Percentiles rank a stretch among this genome's conserved stretches.
Conservation (phyloP, 2,888 invertebrate species). For the Nycteola revayana region DNA sequence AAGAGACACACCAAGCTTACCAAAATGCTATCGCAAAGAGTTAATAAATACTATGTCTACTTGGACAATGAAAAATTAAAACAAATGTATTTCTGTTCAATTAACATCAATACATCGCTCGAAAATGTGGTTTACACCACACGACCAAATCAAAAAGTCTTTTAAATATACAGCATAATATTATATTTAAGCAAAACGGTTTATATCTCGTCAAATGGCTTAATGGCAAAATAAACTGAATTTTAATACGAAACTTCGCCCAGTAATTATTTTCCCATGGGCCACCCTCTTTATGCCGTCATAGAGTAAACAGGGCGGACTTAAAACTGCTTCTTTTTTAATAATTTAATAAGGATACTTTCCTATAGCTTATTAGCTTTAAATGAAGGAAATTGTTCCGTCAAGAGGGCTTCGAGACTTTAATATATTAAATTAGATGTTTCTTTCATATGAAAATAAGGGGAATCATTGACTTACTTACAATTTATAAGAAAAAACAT, state of each 20-base stretch:
- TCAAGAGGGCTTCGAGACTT: conserved; percentile 48
- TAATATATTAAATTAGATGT: conserved; percentile 20
- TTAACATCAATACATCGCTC: background rate
- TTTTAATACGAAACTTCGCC: conserved; percentile 55
- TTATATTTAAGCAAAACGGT: conserved; percentile 49
- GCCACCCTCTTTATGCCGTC: conserved; percentile 37
- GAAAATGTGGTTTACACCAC: conserved; percentile 13
- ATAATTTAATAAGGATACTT: conserved; percentile 71
- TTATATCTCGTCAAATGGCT: conserved; percentile 58
- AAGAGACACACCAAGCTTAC: too few species aligned
- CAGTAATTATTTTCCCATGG: conserved; percentile 63
- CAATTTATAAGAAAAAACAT: too few species aligned
- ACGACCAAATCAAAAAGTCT: conserved; percentile 42
- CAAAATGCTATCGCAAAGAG: too few species aligned
- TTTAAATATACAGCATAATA: conserved; percentile 43
- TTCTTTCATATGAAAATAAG: background rate
- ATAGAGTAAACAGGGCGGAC: conserved; percentile 43
- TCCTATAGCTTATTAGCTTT: conserved; percentile 72
- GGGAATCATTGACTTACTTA: too few species aligned
- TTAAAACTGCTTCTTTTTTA: conserved; percentile 39
- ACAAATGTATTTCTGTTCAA: too few species aligned
- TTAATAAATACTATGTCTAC: too few species aligned
- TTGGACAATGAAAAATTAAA: too few species aligned
- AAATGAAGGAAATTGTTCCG: conserved; percentile 70
- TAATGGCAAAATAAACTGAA: conserved; percentile 69